phyloP scores from a whole-genome alignment of 2,888 invertebrate species.

The Hecatera dysodea region DNA sequence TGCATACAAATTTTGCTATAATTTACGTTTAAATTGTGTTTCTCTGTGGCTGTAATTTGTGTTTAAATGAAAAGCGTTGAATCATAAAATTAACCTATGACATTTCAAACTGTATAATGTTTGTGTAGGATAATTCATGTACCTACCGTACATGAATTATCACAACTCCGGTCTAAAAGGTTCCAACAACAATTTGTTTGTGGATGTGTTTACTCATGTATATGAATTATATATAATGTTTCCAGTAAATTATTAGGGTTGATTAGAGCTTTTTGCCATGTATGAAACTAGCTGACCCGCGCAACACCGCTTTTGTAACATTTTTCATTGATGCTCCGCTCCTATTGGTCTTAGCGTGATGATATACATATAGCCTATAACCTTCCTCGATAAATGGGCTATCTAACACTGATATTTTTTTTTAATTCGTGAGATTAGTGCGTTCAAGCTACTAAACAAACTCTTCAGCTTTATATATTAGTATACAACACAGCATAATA shows the following conservation, averaged over 20 bases:
- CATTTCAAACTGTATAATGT: conserved; percentile 33
- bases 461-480: too few species aligned
- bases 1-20: background rate
- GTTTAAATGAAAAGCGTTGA: conserved; percentile 23
- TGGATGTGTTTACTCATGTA: conserved; percentile 7
- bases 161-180: conserved; percentile 16
- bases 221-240: conserved; percentile 1
- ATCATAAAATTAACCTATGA: conserved; percentile 21
- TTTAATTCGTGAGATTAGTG: too few species aligned
- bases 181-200: conserved; percentile 16
- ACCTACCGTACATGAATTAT: conserved; percentile 12
- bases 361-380: too few species aligned
- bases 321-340: too few species aligned
- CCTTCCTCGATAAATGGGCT: too few species aligned
- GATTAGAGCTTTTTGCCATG: background rate
- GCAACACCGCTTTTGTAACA: too few species aligned
- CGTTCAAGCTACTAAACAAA: too few species aligned
- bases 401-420: too few species aligned
- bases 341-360: too few species aligned
- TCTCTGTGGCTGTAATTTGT: background rate
- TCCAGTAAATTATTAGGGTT: background rate
- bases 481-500: too few species aligned
- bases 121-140: background rate
- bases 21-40: background rate
- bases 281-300: too few species aligned